Evolutionary conservation across 2,113 vertebrate genomes (phyloP).

Genomic region (Turdus rufiventris): DNA sequence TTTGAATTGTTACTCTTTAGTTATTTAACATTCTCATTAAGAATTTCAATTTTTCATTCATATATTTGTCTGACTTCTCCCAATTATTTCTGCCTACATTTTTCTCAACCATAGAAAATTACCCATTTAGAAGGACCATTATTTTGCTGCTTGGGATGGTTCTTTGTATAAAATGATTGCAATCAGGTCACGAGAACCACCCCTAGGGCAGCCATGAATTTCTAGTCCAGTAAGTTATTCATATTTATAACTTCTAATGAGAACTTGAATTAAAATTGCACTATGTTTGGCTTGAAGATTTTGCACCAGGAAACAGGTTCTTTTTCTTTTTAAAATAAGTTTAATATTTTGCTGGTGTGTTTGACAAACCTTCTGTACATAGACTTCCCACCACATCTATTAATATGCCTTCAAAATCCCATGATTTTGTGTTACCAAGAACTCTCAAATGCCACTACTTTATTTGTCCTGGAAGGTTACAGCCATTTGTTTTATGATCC

Average conservation of each 20-base stretch:
- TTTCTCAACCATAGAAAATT: not conserved
- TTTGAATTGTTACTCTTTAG: not conserved
- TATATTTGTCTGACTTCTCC: not conserved
- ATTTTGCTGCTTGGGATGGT: not conserved
- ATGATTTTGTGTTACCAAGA: not conserved
- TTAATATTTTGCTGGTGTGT: not conserved
- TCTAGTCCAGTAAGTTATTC: constrained; percentile 3
- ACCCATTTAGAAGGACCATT: not conserved
- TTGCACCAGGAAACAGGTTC: not conserved
- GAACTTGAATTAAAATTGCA: not conserved
- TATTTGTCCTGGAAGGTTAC: not conserved
- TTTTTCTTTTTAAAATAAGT: not conserved
- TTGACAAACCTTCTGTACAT: not conserved
- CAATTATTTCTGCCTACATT: not conserved
- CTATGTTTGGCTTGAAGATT: not conserved
- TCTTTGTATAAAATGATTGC: not conserved
- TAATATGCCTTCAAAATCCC: not conserved
- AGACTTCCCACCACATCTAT: not conserved
- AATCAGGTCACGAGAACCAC: not conserved
- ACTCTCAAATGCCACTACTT: not conserved
- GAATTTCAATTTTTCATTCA: not conserved
- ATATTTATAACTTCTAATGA: constrained; percentile 8
- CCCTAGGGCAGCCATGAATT: not conserved
- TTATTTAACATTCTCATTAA: not conserved
- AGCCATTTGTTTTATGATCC: not conserved